Percentiles rank a stretch among this genome's conserved stretches.
Evolutionary conservation across 2,113 vertebrate genomes (phyloP).

Genomic region (Dryoscopus gambensis): DNA sequence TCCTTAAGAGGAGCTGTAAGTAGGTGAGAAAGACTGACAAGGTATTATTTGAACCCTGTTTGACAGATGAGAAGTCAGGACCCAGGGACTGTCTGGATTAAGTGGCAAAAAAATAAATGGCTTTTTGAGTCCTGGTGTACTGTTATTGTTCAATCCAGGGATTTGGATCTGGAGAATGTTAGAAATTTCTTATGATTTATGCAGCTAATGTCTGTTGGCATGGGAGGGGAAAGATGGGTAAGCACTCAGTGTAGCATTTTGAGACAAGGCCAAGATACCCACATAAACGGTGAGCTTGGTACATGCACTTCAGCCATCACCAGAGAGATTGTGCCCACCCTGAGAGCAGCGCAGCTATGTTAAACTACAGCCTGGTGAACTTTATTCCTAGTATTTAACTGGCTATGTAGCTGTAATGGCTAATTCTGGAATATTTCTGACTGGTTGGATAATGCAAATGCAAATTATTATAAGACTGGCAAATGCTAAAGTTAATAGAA

Average conservation of each 20-base stretch:
- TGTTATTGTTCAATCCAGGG: not conserved
- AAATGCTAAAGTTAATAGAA: not conserved
- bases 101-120: not conserved
- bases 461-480: not conserved
- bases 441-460: not conserved
- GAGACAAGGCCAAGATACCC: not conserved
- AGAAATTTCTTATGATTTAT: not conserved
- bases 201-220: not conserved
- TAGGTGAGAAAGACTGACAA: not conserved
- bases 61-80: not conserved
- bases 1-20: not conserved
- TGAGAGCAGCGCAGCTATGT: not conserved
- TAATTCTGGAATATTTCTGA: not conserved
- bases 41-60: not conserved
- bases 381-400: not conserved
- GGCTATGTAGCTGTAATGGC: not conserved
- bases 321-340: not conserved
- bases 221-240: not conserved
- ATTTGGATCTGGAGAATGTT: not conserved
- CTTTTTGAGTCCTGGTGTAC: not conserved
- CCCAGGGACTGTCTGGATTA: not conserved
- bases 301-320: not conserved
- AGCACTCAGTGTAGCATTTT: not conserved
- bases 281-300: not conserved
- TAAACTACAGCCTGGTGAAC: not conserved